Evolutionary conservation across 2,113 vertebrate genomes (phyloP), one percentile per base, ranked within the genome.

Genomic region (Trinectes maculatus): DNA sequence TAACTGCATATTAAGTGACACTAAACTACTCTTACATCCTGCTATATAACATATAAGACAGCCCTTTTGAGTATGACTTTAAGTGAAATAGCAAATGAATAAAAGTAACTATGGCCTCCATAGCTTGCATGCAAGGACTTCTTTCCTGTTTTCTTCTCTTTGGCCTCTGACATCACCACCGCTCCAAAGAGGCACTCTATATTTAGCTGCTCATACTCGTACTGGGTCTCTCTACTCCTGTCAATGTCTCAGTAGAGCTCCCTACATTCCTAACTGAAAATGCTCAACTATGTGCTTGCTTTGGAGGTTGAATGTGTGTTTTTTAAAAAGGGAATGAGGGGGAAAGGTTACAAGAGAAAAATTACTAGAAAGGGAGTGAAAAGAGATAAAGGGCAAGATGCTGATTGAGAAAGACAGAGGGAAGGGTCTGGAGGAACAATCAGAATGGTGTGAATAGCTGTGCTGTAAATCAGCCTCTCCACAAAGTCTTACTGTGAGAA

Each of bases 141-240:
- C 67, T 60, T 65, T 67, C 47, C 47, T 21, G 46, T 87, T 80
- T 78, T 72, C 52, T 59, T 86, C 44, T 80, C 34, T 58, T 83
- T 42, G 75, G 80, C 69, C 73, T 51, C 89, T 91, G 91, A 93
- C 91, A 92, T 93, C 92, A 93, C 87, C 90, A 92, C 75, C 56
- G 57, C 85, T 88, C 84, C 64, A 87, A 88, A 90, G 80, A 79
- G 71, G 86, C 24, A 25, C 78, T 84, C 91, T 93, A 94, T 92
- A 93, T 93, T 90, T 92, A 94, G 91, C 85, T 40, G 66, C 83
- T 84, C 77, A 74, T 85, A 79, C 85, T 83, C 85, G 84, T 80
- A 71, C 83, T 80, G 83, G 63, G 89, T 82, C 84, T 92, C 89
- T 85, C 85, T 85, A 86, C 88, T 88, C n/a, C 89, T 86, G 85